A percentile compares a stretch with the other conserved stretches of the same genome.
These are phyloP conservation scores for Clamator glandarius DNA, from an alignment of 2,797 vertebrate genomes.

Conservation along the genomic window DNA sequence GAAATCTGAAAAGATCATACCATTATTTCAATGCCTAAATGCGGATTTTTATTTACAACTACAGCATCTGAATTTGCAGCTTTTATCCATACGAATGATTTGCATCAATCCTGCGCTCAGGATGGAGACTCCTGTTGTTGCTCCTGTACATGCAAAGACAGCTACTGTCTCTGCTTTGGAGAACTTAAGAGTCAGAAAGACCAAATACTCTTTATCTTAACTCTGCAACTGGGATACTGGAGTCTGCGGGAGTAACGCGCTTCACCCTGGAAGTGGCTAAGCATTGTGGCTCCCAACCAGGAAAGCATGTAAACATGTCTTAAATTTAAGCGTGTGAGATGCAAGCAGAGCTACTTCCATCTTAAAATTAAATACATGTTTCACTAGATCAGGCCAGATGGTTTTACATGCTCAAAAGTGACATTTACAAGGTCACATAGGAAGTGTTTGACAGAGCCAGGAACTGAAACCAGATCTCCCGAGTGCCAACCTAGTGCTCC, in stretches of 20 bases:
- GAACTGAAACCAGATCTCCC: constrained; percentile 43
- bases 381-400: constrained; percentile 63
- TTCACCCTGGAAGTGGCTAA: neutral
- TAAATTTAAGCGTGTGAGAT: constrained; percentile 45
- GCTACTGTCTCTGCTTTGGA: neutral
- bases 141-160: neutral
- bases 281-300: neutral
- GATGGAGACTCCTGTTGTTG: neutral
- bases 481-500: constrained; percentile 1
- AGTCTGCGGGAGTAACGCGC: neutral
- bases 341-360: constrained; percentile 50
- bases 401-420: constrained; percentile 64
- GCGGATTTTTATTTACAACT: neutral
- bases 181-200: neutral
- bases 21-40: neutral
- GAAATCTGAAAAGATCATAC: constrained; percentile 31
- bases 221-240: neutral
- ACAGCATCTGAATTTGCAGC: neutral
- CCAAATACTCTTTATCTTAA: fast-evolving
- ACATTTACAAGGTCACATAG: constrained; percentile 69
- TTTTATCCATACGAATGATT: neutral
- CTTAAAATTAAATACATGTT: constrained; percentile 72
- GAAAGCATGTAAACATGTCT: constrained; percentile 50
- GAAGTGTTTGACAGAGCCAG: constrained; percentile 61
- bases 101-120: neutral